Evolutionary conservation across 2,113 vertebrate genomes (phyloP).

Genomic region (Pseudois nayaur): DNA sequence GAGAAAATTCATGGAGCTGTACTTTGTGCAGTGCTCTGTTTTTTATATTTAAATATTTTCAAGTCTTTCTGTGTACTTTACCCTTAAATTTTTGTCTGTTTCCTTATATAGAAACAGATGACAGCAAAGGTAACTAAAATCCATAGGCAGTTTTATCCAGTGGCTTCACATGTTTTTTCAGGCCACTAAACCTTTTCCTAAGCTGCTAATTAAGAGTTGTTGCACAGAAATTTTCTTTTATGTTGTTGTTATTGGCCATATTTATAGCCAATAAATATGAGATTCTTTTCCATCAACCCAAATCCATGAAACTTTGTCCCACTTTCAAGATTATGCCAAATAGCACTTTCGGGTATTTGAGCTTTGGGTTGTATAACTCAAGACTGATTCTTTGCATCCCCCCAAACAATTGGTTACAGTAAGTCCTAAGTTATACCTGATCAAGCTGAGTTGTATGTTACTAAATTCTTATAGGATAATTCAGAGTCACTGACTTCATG

Average conservation of each 20-base stretch:
- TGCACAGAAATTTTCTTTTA: not conserved
- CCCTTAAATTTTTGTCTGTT: not conserved
- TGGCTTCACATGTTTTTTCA: not conserved
- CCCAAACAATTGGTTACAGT: not conserved
- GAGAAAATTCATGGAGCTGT: not conserved
- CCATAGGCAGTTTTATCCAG: not conserved
- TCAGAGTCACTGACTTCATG: not conserved
- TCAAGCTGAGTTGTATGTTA: not conserved
- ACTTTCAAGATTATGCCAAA: not conserved
- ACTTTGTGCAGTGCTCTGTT: not conserved
- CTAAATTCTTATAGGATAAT: not conserved
- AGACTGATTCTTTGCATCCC: not conserved
- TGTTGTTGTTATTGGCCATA: not conserved
- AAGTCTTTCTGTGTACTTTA: slow-evolving; percentile 1
- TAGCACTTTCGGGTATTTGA: not conserved
- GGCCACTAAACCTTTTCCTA: not conserved
- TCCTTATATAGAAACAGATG: not conserved
- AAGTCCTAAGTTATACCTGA: not conserved
- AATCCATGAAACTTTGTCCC: not conserved
- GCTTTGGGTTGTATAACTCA: not conserved
- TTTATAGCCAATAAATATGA: not conserved
- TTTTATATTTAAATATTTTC: not conserved
- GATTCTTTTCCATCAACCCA: not conserved
- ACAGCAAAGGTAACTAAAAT: not conserved
- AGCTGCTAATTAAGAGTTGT: not conserved